Evolutionary conservation across 2,113 vertebrate genomes (phyloP).

Genomic region (Platysteira castanea): DNA sequence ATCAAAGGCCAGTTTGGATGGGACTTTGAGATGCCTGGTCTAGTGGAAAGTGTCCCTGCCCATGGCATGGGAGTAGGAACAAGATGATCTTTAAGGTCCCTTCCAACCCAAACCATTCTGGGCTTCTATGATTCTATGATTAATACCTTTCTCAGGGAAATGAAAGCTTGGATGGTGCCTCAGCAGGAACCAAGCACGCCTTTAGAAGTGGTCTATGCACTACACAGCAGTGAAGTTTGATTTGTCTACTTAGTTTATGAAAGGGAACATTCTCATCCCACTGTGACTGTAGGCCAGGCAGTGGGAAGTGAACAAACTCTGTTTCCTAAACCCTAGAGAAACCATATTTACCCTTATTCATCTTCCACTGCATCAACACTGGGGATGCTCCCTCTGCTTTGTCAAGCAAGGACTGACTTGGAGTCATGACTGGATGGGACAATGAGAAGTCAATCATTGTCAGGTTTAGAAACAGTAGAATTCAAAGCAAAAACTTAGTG

Average conservation of each 20-base stretch:
- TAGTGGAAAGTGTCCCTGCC: background rate
- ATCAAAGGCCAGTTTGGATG: background rate
- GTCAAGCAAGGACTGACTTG: background rate
- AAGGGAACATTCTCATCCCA: background rate
- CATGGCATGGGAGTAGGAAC: fast-evolving
- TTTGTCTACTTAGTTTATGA: background rate
- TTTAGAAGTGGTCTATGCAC: background rate
- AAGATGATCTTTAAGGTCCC: background rate
- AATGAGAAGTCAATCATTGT: background rate
- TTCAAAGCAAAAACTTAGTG: background rate
- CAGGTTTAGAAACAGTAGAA: background rate
- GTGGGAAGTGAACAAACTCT: background rate
- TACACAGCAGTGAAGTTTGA: background rate
- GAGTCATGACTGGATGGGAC: background rate
- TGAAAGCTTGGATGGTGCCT: background rate
- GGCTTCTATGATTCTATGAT: background rate
- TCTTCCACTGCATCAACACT: background rate
- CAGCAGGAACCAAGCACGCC: background rate
- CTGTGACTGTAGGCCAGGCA: fast-evolving
- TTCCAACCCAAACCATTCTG: background rate
- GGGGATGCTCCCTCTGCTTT: background rate
- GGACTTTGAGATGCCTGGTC: background rate
- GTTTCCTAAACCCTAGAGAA: background rate
- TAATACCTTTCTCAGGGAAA: background rate
- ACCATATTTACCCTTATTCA: background rate